Evolutionary conservation across 92 coral and sea anemone species (phyloP).

Genomic region (Bergia sp.): DNA sequence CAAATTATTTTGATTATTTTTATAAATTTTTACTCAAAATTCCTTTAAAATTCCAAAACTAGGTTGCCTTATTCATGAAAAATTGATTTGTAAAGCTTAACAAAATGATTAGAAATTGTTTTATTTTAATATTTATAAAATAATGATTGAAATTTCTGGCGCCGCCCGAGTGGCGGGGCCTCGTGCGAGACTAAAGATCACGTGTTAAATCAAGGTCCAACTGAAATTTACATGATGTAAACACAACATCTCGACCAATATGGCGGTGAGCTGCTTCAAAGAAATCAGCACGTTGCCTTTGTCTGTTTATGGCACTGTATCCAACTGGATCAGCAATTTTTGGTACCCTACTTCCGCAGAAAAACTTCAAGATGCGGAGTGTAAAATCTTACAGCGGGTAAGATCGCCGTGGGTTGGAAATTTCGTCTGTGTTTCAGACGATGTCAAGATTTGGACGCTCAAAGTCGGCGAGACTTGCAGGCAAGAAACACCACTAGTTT

Average conservation of each 20-base stretch:
- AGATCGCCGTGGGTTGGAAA: conserved; percentile 82
- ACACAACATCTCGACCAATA: conserved; percentile 1
- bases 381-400: conserved; percentile 68
- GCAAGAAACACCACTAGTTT: conserved; percentile 76
- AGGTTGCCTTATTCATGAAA: not conserved
- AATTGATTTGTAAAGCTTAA: too few species aligned
- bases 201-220: not conserved
- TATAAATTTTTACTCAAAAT: not conserved
- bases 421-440: conserved; percentile 75
- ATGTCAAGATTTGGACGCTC: conserved; percentile 85
- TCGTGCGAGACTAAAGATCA: not conserved
- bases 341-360: conserved; percentile 84
- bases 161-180: not conserved
- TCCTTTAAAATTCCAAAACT: not conserved
- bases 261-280: conserved; percentile 21
- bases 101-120: not conserved
- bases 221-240: conserved; percentile 1
- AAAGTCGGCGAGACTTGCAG: conserved; percentile 75
- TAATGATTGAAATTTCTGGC: not conserved
- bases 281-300: conserved; percentile 6
- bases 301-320: conserved; percentile 40
- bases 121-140: too few species aligned
- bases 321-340: conserved; percentile 63
- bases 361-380: conserved; percentile 80
- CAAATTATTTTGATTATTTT: not conserved